Evolutionary conservation across 2,113 vertebrate genomes (phyloP).

Genomic region (Laterallus jamaicensis): DNA sequence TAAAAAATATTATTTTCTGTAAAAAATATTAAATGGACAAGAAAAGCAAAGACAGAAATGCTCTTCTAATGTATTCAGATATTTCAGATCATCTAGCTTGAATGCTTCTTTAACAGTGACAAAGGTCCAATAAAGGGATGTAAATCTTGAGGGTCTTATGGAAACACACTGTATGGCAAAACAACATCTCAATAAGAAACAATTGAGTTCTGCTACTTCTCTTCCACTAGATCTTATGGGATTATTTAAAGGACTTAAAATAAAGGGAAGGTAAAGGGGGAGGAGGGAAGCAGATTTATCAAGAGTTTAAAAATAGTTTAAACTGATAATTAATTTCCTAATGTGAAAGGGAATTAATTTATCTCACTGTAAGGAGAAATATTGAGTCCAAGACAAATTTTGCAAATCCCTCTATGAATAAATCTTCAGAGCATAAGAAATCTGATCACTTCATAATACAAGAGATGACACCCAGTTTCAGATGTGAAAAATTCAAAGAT

Average conservation of each 20-base stretch:
- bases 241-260: background rate
- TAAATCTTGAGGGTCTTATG: background rate
- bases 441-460: background rate
- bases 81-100: background rate
- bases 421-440: background rate
- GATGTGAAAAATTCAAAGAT: background rate
- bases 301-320: background rate
- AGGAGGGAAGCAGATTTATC: background rate
- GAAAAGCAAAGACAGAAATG: background rate
- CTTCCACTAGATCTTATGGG: background rate
- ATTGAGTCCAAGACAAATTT: background rate
- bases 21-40: background rate
- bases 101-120: background rate
- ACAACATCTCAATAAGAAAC: background rate
- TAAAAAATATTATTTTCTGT: background rate
- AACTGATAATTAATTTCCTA: background rate
- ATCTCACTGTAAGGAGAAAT: background rate
- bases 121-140: accelerated
- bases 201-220: background rate
- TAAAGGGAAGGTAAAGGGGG: accelerated
- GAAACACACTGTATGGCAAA: background rate
- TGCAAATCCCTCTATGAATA: background rate
- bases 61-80: background rate
- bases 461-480: background rate
- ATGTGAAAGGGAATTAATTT: background rate